Conservation (phyloP, 2,797 vertebrate species). For the Heterohyrax brucei region DNA sequence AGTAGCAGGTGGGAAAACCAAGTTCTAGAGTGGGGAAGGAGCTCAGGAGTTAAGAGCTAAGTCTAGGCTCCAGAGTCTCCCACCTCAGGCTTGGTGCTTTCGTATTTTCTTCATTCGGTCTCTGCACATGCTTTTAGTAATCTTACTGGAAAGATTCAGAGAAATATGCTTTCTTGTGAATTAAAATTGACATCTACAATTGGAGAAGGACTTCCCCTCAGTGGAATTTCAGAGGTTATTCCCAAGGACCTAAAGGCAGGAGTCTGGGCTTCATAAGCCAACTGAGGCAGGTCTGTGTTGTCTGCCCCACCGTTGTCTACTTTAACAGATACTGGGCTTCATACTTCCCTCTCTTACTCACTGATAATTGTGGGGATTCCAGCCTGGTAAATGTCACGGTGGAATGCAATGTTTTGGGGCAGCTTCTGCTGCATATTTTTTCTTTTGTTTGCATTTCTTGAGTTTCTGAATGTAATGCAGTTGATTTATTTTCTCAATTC, state of each 20-base stretch:
- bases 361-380: neutral
- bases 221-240: neutral
- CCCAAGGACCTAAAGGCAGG: neutral
- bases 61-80: neutral
- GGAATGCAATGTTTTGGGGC: neutral
- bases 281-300: accelerated
- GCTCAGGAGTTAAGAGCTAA: neutral
- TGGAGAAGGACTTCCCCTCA: neutral
- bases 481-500: neutral
- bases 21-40: neutral
- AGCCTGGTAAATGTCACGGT: neutral
- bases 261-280: neutral
- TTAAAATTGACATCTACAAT: neutral
- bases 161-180: neutral
- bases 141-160: neutral
- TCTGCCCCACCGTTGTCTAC: neutral
- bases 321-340: neutral
- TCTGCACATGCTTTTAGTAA: accelerated
- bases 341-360: too few species aligned
- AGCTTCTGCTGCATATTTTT: neutral
- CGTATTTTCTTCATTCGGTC: accelerated
- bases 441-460: neutral
- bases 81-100: neutral
- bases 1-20: neutral
- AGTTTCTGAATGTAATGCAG: neutral